Conservation (phyloP, 2,888 invertebrate species). For the Hirudinaria manillensis region DNA sequence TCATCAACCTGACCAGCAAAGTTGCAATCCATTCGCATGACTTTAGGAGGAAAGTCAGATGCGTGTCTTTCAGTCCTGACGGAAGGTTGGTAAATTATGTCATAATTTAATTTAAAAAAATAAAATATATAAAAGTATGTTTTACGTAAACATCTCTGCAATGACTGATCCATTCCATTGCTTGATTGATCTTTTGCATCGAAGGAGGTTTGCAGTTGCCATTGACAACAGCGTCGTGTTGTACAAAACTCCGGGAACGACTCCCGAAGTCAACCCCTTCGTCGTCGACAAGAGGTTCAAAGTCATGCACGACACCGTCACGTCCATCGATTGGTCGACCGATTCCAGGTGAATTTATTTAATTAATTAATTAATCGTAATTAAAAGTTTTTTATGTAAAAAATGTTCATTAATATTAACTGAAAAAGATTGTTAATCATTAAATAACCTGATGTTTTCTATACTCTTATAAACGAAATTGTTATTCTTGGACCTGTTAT, state of each 20-base stretch:
- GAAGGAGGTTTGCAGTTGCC: conserved; percentile 74
- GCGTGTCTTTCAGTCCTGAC: conserved; percentile 84
- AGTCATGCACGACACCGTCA: conserved; percentile 75
- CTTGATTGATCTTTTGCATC: neutral
- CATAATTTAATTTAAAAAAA: neutral
- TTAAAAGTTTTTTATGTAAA: neutral
- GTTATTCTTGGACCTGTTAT: neutral
- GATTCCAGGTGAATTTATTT: conserved; percentile 67
- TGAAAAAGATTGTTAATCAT: neutral
- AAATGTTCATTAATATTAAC: neutral
- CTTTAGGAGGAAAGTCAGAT: conserved; percentile 71
- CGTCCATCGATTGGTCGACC: conserved; percentile 82
- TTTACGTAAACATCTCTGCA: neutral
- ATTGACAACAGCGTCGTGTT: conserved; percentile 71
- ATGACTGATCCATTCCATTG: no score
- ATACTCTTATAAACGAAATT: no score
- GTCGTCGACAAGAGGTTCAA: conserved; percentile 74
- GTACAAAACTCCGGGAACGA: conserved; percentile 76
- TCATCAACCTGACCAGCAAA: conserved; percentile 75
- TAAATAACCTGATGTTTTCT: no score
- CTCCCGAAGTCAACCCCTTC: conserved; percentile 81
- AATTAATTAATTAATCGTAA: neutral
- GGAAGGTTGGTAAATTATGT: conserved; percentile 62
- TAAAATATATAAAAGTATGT: neutral
- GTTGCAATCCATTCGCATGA: conserved; percentile 76